Conservation (phyloP, 1,140 invertebrate genomes). For the Meloidogyne floridensis region DNA sequence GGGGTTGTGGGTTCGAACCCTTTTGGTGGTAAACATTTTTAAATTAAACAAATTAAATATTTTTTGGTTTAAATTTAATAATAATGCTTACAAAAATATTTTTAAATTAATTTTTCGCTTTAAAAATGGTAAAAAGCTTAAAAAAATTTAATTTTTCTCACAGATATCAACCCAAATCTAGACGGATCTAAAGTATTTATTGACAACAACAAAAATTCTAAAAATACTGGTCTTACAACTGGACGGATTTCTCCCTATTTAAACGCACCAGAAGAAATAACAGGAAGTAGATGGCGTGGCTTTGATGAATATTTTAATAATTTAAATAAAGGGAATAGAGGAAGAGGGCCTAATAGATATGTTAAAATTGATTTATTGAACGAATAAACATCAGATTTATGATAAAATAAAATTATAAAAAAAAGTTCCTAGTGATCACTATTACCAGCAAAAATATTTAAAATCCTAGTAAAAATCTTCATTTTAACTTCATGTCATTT, state of each 20-base stretch:
- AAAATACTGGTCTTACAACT: background rate
- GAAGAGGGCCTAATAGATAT: constrained; percentile 36
- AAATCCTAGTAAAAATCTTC: no score
- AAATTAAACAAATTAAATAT: no score
- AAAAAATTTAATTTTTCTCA: background rate
- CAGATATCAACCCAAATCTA: constrained; percentile 19
- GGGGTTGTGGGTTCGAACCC: background rate
- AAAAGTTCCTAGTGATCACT: no score
- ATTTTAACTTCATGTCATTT: no score
- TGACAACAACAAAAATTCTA: background rate
- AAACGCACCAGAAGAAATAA: constrained; percentile 37
- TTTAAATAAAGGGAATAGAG: constrained; percentile 33
- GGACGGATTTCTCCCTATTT: constrained; percentile 14
- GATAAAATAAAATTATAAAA: no score
- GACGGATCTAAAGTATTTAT: constrained; percentile 8
- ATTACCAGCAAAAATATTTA: no score
- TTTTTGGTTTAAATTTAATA: background rate
- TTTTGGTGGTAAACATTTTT: background rate
- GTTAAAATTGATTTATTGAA: constrained; percentile 41
- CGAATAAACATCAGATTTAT: constrained; percentile 21
- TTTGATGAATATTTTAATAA: constrained; percentile 32
- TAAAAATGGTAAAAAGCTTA: background rate
- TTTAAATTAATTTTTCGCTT: background rate
- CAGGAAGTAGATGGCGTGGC: constrained; percentile 35
- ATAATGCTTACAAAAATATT: background rate